phyloP scores from a whole-genome alignment of 1,140 invertebrate genomes.

The Idris sp. region DNA sequence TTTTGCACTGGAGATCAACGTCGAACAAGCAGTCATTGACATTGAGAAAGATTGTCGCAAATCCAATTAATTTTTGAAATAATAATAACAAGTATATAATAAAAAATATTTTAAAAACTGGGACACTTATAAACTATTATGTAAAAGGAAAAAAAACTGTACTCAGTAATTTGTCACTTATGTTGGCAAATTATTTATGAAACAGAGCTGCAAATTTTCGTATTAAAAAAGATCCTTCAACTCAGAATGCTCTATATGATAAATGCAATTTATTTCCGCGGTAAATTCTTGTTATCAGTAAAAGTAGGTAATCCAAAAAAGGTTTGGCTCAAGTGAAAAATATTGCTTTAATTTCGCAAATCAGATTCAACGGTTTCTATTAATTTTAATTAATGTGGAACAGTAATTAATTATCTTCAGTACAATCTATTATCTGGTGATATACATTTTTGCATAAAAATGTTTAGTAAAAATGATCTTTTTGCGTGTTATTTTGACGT shows the following conservation, averaged over 20 bases:
- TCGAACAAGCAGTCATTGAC: slow-evolving; percentile 72
- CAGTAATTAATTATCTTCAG: slow-evolving; percentile 4
- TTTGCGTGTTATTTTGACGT: no score
- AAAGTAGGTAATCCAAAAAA: slow-evolving; percentile 33
- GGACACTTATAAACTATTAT: no score
- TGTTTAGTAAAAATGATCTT: no score
- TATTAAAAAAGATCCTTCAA: no score
- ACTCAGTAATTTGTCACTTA: neutral
- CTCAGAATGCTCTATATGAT: slow-evolving; percentile 18
- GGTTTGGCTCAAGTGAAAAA: neutral
- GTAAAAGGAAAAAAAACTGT: slow-evolving; percentile 27
- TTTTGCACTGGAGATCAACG: slow-evolving; percentile 62
- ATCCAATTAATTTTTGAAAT: slow-evolving; percentile 65
- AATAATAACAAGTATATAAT: slow-evolving; percentile 37
- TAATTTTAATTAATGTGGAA: slow-evolving; percentile 19
- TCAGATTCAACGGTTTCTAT: slow-evolving; percentile 6
- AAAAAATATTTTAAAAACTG: no score
- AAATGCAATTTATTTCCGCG: slow-evolving; percentile 26
- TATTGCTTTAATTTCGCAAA: slow-evolving; percentile 7
- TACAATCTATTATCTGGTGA: neutral
- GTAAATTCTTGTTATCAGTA: slow-evolving; percentile 28
- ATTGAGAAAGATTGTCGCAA: slow-evolving; percentile 66
- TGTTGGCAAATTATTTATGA: neutral
- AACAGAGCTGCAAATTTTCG: slow-evolving; percentile 2
- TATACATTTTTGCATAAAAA: no score